These are phyloP conservation scores for Peromyscus californicus DNA, from an alignment of 2,113 vertebrate genomes.

Conservation along the genomic window DNA sequence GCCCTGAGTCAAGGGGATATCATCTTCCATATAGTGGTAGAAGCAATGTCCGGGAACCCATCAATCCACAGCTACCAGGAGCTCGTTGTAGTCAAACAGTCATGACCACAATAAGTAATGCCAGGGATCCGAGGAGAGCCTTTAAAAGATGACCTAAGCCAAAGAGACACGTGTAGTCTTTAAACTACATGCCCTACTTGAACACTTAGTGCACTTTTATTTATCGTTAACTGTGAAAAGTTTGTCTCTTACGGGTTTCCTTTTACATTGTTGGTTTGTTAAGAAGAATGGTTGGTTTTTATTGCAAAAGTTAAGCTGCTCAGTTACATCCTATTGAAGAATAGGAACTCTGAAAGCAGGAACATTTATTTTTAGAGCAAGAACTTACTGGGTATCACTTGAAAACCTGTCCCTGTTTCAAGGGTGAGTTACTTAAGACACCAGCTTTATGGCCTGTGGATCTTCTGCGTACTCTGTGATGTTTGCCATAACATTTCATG, in stretches of 20 bases:
- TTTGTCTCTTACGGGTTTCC: slow-evolving; percentile 79
- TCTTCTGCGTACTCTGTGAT: slow-evolving; percentile 66
- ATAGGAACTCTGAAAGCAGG: slow-evolving; percentile 72
- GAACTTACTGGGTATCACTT: slow-evolving; percentile 68
- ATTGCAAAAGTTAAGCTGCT: slow-evolving; percentile 81
- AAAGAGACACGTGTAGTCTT: slow-evolving; percentile 82
- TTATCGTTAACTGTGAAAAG: slow-evolving; percentile 91
- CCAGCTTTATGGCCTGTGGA: slow-evolving; percentile 86
- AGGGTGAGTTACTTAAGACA: slow-evolving; percentile 79
- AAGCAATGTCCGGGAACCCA: slow-evolving; percentile 91
- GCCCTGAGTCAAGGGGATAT: slow-evolving; percentile 87
- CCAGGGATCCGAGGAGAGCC: slow-evolving; percentile 97
- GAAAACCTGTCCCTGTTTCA: slow-evolving; percentile 61
- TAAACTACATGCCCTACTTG: slow-evolving; percentile 94
- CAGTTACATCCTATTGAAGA: slow-evolving; percentile 60
- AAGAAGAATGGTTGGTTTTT: slow-evolving; percentile 81
- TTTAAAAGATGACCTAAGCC: slow-evolving; percentile 90
- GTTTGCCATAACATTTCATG: slow-evolving; percentile 67
- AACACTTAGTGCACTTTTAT: slow-evolving; percentile 99
- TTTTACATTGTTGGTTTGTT: slow-evolving; percentile 81
- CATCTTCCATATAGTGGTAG: slow-evolving; percentile 89
- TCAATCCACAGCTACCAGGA: slow-evolving; percentile 83
- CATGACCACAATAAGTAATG: slow-evolving; percentile 92
- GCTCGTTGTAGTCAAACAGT: slow-evolving; percentile 88
- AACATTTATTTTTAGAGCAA: slow-evolving; percentile 81